Evolutionary conservation across 1,140 invertebrate genomes (phyloP).

Genomic region (Drosophila auraria): DNA sequence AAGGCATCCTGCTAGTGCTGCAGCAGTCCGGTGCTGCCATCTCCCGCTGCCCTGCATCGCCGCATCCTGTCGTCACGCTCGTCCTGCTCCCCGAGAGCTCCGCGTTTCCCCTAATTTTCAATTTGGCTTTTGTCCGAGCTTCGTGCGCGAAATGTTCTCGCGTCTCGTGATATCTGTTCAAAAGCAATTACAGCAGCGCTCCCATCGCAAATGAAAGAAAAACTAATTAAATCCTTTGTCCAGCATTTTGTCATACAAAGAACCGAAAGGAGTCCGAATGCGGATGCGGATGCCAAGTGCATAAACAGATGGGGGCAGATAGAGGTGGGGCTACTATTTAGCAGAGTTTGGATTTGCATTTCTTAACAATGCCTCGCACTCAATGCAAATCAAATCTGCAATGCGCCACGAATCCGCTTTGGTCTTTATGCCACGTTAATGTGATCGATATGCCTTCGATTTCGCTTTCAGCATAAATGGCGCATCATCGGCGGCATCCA

Average conservation of each 20-base stretch:
- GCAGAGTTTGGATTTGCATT: constrained; percentile 28
- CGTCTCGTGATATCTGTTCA: constrained; percentile 61
- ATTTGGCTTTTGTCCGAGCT: constrained; percentile 62
- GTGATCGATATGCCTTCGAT: constrained; percentile 60
- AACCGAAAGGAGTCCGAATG: neutral
- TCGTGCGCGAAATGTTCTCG: constrained; percentile 46
- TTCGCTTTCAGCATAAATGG: constrained; percentile 73
- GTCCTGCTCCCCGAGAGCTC: neutral
- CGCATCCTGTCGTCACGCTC: constrained; percentile 26
- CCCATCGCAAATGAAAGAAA: constrained; percentile 74
- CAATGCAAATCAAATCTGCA: constrained; percentile 73
- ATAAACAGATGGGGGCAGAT: constrained; percentile 31
- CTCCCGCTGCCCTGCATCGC: constrained; percentile 3
- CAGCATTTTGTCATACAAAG: constrained; percentile 56
- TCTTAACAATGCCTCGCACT: constrained; percentile 27
- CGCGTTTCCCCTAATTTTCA: constrained; percentile 48
- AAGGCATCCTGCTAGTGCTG: constrained; percentile 25
- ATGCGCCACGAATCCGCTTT: constrained; percentile 59
- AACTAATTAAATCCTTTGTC: constrained; percentile 84
- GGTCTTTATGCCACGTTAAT: constrained; percentile 61
- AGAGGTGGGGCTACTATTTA: constrained; percentile 33
- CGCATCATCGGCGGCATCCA: constrained; percentile 62
- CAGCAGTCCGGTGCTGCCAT: constrained; percentile 4
- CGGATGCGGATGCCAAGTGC: neutral
- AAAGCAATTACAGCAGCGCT: constrained; percentile 72